Conservation (phyloP, 2,797 vertebrate species). For the Thalassophryne amazonica region DNA sequence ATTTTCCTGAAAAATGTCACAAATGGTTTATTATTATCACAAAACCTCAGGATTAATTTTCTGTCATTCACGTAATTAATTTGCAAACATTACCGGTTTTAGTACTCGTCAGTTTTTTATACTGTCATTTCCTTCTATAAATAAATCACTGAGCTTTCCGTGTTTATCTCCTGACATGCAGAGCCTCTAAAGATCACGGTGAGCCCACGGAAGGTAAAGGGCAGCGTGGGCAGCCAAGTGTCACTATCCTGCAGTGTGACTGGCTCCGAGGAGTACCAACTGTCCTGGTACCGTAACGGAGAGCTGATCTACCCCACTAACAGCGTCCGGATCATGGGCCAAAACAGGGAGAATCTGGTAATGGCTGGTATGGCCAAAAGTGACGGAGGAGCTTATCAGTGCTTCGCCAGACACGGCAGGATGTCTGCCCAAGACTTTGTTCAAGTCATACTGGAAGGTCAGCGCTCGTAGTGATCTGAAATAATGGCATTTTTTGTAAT, state of each 20-base stretch:
- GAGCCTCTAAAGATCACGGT: slow-evolving; percentile 91
- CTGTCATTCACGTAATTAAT: no score
- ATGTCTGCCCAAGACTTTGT: slow-evolving; percentile 97
- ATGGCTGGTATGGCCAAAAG: slow-evolving; percentile 98
- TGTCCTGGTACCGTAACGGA: slow-evolving; percentile 96
- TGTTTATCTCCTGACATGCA: slow-evolving; percentile 51
- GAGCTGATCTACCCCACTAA: slow-evolving; percentile 92
- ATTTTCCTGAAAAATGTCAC: no score
- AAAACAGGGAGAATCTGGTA: slow-evolving; percentile 90
- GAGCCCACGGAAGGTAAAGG: slow-evolving; percentile 92
- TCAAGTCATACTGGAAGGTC: slow-evolving; percentile 96
- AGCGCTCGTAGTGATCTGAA: slow-evolving; percentile 46
- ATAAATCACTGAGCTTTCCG: background rate
- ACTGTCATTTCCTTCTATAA: no score
- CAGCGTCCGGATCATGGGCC: slow-evolving; percentile 90
- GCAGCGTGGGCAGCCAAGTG: slow-evolving; percentile 96
- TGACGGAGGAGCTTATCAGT: slow-evolving; percentile 96
- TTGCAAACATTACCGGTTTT: no score
- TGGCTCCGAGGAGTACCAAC: slow-evolving; percentile 90
- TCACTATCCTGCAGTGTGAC: slow-evolving; percentile 92
- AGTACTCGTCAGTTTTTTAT: no score
- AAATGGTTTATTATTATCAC: no score
- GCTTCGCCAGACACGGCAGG: slow-evolving; percentile 92
- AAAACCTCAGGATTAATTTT: no score
- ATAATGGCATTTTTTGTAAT: no score